Conservation (phyloP, 2,113 vertebrate genomes). For the Lepus timidus region DNA sequence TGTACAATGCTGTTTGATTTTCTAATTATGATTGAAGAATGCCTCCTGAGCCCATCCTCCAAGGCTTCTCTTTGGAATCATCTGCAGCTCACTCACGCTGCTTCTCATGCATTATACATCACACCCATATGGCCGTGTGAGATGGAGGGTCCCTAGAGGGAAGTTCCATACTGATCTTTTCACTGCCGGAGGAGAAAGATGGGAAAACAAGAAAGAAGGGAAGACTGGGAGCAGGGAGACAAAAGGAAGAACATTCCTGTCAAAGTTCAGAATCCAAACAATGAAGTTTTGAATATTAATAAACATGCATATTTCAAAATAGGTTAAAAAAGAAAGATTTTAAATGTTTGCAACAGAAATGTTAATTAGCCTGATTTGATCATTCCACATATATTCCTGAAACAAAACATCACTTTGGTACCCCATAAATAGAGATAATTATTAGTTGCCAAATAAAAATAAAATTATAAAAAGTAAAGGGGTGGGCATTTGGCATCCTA, state of each 20-base stretch:
- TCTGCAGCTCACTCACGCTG: slow-evolving; percentile 75
- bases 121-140: slow-evolving; percentile 85
- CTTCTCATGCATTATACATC: slow-evolving; percentile 89
- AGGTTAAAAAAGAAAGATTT: not conserved
- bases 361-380: not conserved
- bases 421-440: not conserved
- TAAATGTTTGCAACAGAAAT: not conserved
- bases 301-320: not conserved
- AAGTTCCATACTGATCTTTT: slow-evolving; percentile 75
- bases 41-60: slow-evolving; percentile 82
- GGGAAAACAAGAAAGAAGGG: not conserved
- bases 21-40: slow-evolving; percentile 85
- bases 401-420: not conserved
- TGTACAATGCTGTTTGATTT: slow-evolving; percentile 84
- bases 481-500: too few species aligned
- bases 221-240: not conserved
- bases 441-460: not conserved
- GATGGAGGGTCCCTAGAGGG: slow-evolving; percentile 78
- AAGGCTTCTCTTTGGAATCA: slow-evolving; percentile 79
- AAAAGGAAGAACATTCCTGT: not conserved
- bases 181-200: slow-evolving; percentile 49
- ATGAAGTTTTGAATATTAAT: slow-evolving; percentile 36
- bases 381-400: not conserved
- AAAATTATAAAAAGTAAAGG: too few species aligned
- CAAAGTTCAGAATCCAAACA: slow-evolving; percentile 56